Percentiles rank a stretch among this genome's conserved stretches.
Evolutionary conservation across 1,140 invertebrate species (phyloP).

Genomic region (Trypoxylus dichotomus): DNA sequence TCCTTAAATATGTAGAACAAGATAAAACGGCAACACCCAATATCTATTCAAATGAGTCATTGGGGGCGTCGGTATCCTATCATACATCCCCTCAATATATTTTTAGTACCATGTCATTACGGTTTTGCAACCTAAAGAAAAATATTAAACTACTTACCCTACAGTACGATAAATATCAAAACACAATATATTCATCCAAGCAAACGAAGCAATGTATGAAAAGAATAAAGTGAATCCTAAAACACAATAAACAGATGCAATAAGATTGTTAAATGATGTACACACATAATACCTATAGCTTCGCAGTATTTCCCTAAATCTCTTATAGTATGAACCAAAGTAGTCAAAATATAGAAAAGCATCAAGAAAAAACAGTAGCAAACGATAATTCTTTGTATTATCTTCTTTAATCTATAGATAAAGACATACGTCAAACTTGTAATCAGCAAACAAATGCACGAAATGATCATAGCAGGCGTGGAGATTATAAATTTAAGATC

Average conservation of each 20-base stretch:
- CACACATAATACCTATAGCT: not conserved
- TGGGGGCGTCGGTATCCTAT: too few species aligned
- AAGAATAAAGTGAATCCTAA: not conserved
- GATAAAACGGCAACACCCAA: too few species aligned
- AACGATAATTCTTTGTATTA: not conserved
- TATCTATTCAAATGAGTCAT: too few species aligned
- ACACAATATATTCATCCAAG: constrained; percentile 12
- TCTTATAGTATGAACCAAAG: not conserved
- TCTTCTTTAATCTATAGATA: not conserved
- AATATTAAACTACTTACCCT: too few species aligned
- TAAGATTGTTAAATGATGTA: not conserved
- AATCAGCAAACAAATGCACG: not conserved
- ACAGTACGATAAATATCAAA: constrained; percentile 2
- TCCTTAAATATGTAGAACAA: too few species aligned
- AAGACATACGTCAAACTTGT: not conserved
- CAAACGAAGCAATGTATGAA: not conserved
- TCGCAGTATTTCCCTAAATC: constrained; percentile 13
- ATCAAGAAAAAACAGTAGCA: not conserved
- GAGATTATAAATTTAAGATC: not conserved
- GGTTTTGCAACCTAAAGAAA: too few species aligned
- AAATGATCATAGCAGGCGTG: not conserved
- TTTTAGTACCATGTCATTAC: not conserved
- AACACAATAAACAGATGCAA: not conserved
- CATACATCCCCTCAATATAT: not conserved
- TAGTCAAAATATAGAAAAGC: not conserved